These are phyloP conservation scores for Teleiodes luculella DNA, from an alignment of 2,888 invertebrate species.

Conservation along the genomic window DNA sequence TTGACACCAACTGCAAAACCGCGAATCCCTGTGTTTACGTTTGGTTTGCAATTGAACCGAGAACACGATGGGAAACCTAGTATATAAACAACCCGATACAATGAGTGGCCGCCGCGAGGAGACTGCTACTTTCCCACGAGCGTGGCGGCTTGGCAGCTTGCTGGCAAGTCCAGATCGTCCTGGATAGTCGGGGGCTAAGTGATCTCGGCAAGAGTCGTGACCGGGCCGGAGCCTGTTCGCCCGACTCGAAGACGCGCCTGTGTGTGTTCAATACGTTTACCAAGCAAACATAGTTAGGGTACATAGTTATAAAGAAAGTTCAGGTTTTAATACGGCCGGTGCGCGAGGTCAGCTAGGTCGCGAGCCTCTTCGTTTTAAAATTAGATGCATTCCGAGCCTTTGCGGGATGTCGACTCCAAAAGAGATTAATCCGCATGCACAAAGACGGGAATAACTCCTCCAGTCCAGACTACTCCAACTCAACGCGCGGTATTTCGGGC, in stretches of 20 bases:
- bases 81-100: slow-evolving; percentile 37
- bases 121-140: slow-evolving; percentile 70
- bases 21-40: slow-evolving; percentile 64
- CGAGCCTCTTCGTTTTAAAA: slow-evolving; percentile 76
- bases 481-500: slow-evolving; percentile 66
- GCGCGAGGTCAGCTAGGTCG: slow-evolving; percentile 75
- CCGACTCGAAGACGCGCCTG: slow-evolving; percentile 51
- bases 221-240: slow-evolving; percentile 58
- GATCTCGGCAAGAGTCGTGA: slow-evolving; percentile 62
- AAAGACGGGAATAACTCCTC: slow-evolving; percentile 62
- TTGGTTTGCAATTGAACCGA: slow-evolving; percentile 41
- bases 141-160: slow-evolving; percentile 34
- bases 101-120: slow-evolving; percentile 25
- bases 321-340: slow-evolving; percentile 74
- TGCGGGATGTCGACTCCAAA: slow-evolving; percentile 50
- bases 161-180: slow-evolving; percentile 53
- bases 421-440: slow-evolving; percentile 55
- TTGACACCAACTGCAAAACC: slow-evolving; percentile 56
- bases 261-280: slow-evolving; percentile 71
- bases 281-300: slow-evolving; percentile 64
- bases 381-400: slow-evolving; percentile 77
- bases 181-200: slow-evolving; percentile 67
- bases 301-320: slow-evolving; percentile 71
- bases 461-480: slow-evolving; percentile 62
- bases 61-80: slow-evolving; percentile 39